phyloP scores from a whole-genome alignment of 2,797 vertebrate genomes.

The Gallirallus australis region DNA sequence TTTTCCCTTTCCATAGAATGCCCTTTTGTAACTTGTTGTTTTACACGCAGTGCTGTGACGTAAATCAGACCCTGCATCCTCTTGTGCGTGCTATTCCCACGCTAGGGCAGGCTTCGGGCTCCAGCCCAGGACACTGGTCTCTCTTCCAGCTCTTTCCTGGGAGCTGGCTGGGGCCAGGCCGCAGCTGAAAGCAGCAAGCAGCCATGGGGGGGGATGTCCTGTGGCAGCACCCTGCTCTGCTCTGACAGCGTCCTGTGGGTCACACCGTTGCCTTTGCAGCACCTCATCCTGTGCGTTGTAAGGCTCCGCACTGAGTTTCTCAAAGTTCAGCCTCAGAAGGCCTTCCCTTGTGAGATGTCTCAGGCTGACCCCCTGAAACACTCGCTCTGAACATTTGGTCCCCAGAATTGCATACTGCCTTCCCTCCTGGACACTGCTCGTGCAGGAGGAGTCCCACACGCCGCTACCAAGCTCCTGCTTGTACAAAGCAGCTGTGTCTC shows the following conservation, averaged over 20 bases:
- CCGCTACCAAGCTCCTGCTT: background rate
- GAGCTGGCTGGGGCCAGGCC: background rate
- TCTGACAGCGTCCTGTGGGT: rapidly evolving
- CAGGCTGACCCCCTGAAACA: background rate
- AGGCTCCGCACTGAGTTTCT: background rate
- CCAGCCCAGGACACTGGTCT: background rate
- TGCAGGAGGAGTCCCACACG: background rate
- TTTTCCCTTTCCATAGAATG: slow-evolving; percentile 64
- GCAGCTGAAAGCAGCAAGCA: background rate
- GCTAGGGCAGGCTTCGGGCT: slow-evolving; percentile 12
- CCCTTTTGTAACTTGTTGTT: slow-evolving; percentile 50
- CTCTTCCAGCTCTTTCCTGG: background rate
- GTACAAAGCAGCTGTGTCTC: background rate
- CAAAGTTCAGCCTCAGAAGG: background rate
- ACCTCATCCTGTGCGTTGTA: background rate
- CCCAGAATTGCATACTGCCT: background rate
- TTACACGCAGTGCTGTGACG: slow-evolving; percentile 37
- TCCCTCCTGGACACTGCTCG: rapidly evolving
- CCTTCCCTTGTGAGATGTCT: background rate
- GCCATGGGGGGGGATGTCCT: rapidly evolving
- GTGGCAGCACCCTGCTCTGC: background rate
- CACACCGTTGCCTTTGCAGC: rapidly evolving
- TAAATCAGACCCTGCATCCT: slow-evolving; percentile 61
- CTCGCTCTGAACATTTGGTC: rapidly evolving
- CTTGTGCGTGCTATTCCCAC: slow-evolving; percentile 50